Evolutionary conservation across 2,797 vertebrate species (phyloP), one percentile per base, ranked within the genome.

Genomic region (Cuculus canorus): DNA sequence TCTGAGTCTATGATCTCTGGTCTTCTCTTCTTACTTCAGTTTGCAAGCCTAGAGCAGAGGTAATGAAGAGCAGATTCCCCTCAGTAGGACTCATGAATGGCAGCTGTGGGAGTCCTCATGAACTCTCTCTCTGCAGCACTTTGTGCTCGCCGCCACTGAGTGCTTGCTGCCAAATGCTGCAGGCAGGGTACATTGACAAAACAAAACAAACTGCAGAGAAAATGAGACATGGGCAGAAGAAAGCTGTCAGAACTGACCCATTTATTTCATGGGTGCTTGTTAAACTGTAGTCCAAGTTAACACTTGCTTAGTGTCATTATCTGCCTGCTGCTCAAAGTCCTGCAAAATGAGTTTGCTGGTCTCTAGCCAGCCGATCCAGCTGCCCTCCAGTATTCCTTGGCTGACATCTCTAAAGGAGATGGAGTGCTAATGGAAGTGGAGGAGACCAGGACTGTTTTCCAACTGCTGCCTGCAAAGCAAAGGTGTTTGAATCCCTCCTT

Each of bases 141-240:
- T 68, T 10, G 14, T 2, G 3, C 30, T 72, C 3, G 1, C 24
- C 3, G 7, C 32, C 32, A 22, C 23, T 0, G 1, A 30, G 37
- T 7, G 25, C n/a, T 48, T 14, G 9, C 39, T 93, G 28, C 52
- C 39, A 19, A 5, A 16, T n/a, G 43, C 43, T 63, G n/a, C 35
- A 68, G 22, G 21, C 39, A 81, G 53, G 45, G 5, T 45, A 35
- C 0, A 1, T 13, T 30, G 80, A 56, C n/a, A 50, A 43, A 83
- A 21, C 27, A 60, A 66, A 75, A 47, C 24, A 76, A 83, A 64
- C 39, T 43, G 54, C 76, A 73, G 33, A 56, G 52, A 69, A 89
- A 79, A 84, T 13, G 25, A 32, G 22, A 66, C 0, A 1, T 24
- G 18, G 30, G 59, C 32, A 71, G 47, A 28, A 88, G 50, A 17